Evolutionary conservation across 2,888 invertebrate species (phyloP).

Genomic region (Rotaria macrura): DNA sequence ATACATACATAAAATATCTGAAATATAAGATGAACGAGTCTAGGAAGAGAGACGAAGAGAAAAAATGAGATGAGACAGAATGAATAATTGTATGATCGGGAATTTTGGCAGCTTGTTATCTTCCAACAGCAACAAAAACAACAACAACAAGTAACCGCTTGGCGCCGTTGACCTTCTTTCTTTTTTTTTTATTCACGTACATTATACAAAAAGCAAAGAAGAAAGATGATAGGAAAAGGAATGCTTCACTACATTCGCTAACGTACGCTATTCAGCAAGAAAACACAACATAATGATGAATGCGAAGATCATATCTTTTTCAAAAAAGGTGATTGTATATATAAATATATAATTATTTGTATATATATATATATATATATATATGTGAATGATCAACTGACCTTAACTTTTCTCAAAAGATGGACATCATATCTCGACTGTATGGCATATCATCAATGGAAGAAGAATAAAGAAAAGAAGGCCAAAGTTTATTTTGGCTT

Average conservation of each 20-base stretch:
- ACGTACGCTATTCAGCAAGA: too few relatives aligned
- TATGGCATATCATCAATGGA: not conserved
- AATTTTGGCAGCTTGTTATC: conserved; percentile 12
- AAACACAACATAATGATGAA: not conserved
- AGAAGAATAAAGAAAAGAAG: not conserved
- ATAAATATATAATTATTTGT: too few relatives aligned
- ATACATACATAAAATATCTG: not conserved
- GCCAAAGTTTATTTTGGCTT: conserved; percentile 2
- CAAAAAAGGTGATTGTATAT: not conserved
- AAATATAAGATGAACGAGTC: not conserved
- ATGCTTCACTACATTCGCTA: not conserved
- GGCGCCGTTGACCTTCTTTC: not conserved
- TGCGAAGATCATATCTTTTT: not conserved
- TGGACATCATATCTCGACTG: not conserved
- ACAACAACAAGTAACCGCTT: not conserved
- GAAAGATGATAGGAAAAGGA: not conserved
- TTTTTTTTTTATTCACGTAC: not conserved
- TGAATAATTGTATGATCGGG: conserved; percentile 6
- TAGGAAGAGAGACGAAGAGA: not conserved
- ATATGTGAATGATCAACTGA: not conserved
- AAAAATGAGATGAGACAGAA: not conserved
- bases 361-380: too few relatives aligned
- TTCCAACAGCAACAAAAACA: not conserved
- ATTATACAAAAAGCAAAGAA: not conserved
- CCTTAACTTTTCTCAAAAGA: not conserved